Evolutionary conservation across 2,113 vertebrate genomes (phyloP).

Genomic region (Fulica atra): DNA sequence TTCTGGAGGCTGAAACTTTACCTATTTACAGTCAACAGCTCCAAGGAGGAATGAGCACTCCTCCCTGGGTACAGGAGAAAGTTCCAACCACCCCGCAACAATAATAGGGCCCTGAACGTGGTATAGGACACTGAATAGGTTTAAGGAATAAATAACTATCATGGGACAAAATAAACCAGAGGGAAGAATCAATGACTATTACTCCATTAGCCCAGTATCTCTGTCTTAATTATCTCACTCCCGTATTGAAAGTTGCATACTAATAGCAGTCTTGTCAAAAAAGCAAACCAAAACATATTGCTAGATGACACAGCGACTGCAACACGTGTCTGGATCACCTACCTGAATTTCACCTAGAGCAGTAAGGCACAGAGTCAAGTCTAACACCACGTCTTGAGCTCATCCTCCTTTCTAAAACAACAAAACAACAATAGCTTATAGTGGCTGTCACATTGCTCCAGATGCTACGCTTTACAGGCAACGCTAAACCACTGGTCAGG

Average conservation of each 20-base stretch:
- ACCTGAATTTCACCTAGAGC: constrained; percentile 12
- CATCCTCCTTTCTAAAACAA: background rate
- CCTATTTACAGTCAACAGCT: background rate
- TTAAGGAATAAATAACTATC: background rate
- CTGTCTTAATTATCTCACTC: background rate
- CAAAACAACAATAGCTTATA: background rate
- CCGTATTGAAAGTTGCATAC: background rate
- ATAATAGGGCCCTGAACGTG: background rate
- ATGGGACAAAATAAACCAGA: background rate
- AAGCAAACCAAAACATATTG: background rate
- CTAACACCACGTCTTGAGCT: background rate
- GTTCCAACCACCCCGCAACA: accelerated
- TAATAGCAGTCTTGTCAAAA: background rate
- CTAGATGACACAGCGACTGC: background rate
- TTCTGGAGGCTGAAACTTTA: background rate
- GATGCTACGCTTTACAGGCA: background rate
- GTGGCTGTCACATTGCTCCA: background rate
- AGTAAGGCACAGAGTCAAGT: constrained; percentile 36
- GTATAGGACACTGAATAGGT: background rate
- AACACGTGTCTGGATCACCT: background rate
- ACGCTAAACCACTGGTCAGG: background rate
- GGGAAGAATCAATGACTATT: background rate
- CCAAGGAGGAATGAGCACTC: background rate
- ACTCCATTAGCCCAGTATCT: background rate
- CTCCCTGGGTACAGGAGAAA: background rate